Percentiles rank a stretch among this genome's conserved stretches.
Conservation (phyloP, 2,797 vertebrate species). For the Orestias chungarensis region DNA sequence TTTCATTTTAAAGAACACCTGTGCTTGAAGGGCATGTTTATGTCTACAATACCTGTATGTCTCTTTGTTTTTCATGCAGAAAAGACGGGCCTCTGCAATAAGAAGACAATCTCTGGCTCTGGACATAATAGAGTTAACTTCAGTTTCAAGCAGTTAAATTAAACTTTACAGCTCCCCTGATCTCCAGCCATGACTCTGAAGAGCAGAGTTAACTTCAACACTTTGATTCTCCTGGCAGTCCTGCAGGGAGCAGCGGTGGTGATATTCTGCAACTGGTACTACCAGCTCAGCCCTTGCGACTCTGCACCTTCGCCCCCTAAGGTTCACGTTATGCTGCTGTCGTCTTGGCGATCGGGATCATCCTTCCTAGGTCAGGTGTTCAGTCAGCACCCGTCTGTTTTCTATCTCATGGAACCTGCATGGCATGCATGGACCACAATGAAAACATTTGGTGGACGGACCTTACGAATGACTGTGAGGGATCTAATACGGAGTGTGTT, state of each 20-base stretch:
- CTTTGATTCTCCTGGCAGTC: constrained; percentile 76
- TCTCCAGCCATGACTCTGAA: constrained; percentile 50
- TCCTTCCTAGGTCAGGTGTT: constrained; percentile 95
- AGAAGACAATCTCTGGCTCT: no score
- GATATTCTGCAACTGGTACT: constrained; percentile 82
- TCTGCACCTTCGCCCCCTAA: constrained; percentile 65
- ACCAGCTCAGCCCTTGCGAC: constrained; percentile 54
- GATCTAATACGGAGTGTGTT: constrained; percentile 86
- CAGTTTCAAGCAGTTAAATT: not conserved
- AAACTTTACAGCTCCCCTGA: not conserved
- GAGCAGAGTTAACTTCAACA: constrained; percentile 53
- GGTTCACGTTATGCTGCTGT: constrained; percentile 91
- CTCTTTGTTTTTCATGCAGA: not conserved
- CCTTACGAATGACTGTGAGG: constrained; percentile 86
- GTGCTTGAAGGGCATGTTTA: no score
- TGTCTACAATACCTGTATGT: not conserved
- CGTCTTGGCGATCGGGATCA: constrained; percentile 94
- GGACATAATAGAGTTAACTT: not conserved
- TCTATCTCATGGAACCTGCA: constrained; percentile 94
- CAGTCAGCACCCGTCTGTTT: constrained; percentile 92
- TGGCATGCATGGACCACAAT: constrained; percentile 91
- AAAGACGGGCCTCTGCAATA: no score
- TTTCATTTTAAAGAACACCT: not conserved
- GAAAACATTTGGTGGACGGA: constrained; percentile 57
- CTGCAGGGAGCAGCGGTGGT: constrained; percentile 83